A percentile compares a stretch with the other conserved stretches of the same genome.
phyloP scores from a whole-genome alignment of 2,888 invertebrate species.

The Lasioglossum figueresi region DNA sequence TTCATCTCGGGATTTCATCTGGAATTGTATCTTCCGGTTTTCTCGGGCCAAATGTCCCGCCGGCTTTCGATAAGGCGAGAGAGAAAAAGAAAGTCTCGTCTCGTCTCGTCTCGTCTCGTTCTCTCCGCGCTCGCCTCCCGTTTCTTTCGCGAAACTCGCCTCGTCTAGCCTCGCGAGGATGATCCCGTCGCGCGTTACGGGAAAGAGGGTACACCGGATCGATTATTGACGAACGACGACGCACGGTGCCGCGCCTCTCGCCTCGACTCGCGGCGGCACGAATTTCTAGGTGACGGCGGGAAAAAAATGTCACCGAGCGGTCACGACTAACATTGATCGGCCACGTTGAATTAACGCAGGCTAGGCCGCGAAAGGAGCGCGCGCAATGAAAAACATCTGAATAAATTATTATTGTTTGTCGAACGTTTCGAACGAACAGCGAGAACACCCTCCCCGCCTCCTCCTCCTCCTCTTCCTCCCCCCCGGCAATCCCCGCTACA shows the following conservation, averaged over 20 bases:
- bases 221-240: slow-evolving; percentile 9
- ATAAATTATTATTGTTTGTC: slow-evolving; percentile 84
- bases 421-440: slow-evolving; percentile 78
- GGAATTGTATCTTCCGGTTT: neutral
- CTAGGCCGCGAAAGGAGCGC: slow-evolving; percentile 52
- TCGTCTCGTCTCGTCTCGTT: neutral
- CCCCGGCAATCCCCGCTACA: slow-evolving; percentile 5
- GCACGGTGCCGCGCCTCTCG: neutral
- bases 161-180: neutral
- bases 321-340: slow-evolving; percentile 41
- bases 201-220: slow-evolving; percentile 6
- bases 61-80: slow-evolving; percentile 4
- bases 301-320: slow-evolving; percentile 18
- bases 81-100: neutral
- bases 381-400: slow-evolving; percentile 82
- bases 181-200: neutral
- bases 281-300: slow-evolving; percentile 20
- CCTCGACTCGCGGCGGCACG: neutral
- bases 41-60: neutral
- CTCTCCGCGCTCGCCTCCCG: neutral
- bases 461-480: neutral
- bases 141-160: neutral
- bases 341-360: slow-evolving; percentile 60
- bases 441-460: slow-evolving; percentile 37
- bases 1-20: neutral